Evolutionary conservation across 2,797 vertebrate species (phyloP), one percentile per base, ranked within the genome.

Genomic region (Gymnoscopelus microlampas): DNA sequence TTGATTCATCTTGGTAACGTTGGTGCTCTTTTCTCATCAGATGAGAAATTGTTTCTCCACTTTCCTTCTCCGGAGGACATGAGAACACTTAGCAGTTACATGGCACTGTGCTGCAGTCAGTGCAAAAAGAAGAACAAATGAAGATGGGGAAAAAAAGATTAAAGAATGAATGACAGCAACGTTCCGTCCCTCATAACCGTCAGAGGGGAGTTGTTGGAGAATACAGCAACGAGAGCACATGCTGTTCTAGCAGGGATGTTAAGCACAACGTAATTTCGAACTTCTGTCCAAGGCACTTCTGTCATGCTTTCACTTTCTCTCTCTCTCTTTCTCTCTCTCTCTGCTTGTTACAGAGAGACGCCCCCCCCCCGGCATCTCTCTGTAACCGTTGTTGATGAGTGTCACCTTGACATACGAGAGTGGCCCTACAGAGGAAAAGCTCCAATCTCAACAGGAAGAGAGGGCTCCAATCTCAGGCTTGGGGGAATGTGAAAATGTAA

Each of bases 351-450:
- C 39, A n/a, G n/a, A n/a, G n/a, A n/a, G n/a, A n/a, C n/a, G n/a
- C 39, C 39, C 39, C 8, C 39, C 39, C 39, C 39, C 39, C 8
- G 8, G 39, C 2, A 2, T 66, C 60, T 70, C 71, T 67, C 65
- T 67, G 59, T 61, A 71, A 77, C 76, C 29, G 24, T 39, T 29
- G 67, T 75, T 35, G 48, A 66, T 83, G 77, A 75, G 32, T 72
- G 74, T 71, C 32, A 57, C 67, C 60, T 71, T 80, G 72, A 74
- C 70, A 44, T 8, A 65, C 53, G 60, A 49, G 58, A 78, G 77
- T 68, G 56, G 53, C 70, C 68, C 77, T 56, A 53, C 73, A 59
- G 69, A 77, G 57, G 64, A 66, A 78, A 19, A 73, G 39, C 62
- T 77, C 32, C 23, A 62, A 66, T 68, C 77, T 82, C 60, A 54